A percentile compares a stretch with the other conserved stretches of the same genome.
These are phyloP conservation scores for Oreohelix idahoensis DNA, from an alignment of 1,140 invertebrate genomes.

Conservation along the genomic window DNA sequence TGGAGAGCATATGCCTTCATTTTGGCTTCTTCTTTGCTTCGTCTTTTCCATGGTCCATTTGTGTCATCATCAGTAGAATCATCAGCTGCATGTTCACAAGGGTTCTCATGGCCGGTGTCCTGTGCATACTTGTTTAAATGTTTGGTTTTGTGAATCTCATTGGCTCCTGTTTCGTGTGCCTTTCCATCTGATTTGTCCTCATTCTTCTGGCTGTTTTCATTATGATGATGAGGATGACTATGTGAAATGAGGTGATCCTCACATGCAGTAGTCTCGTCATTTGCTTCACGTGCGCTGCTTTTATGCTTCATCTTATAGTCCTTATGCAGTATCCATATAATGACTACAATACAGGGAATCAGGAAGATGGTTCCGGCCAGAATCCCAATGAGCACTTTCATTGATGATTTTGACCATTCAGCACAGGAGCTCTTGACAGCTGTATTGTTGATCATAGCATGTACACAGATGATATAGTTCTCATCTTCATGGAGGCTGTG, in stretches of 20 bases:
- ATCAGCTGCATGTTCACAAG: not conserved
- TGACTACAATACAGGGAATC: conserved; percentile 11
- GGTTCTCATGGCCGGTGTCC: not conserved
- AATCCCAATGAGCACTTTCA: conserved; percentile 28
- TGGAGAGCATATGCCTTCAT: not conserved
- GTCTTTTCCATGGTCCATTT: not conserved
- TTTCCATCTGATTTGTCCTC: not conserved
- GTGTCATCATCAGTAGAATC: not conserved
- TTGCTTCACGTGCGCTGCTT: not conserved
- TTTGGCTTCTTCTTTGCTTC: not conserved
- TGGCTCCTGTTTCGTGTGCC: not conserved
- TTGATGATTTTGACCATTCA: conserved; percentile 10
- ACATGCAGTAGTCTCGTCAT: not conserved
- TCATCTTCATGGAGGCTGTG: conserved; percentile 32
- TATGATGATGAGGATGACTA: not conserved
- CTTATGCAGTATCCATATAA: conserved; percentile 19
- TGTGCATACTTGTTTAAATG: not conserved
- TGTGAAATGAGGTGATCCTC: not conserved
- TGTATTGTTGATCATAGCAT: conserved; percentile 30
- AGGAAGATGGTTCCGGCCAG: conserved; percentile 27
- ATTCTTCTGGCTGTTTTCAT: not conserved
- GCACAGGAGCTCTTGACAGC: conserved; percentile 8
- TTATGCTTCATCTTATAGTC: conserved; percentile 14
- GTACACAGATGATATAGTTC: conserved; percentile 36
- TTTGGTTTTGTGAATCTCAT: not conserved